phyloP scores from a whole-genome alignment of 1,140 invertebrate species.

The Zeugodacus cucurbitae region DNA sequence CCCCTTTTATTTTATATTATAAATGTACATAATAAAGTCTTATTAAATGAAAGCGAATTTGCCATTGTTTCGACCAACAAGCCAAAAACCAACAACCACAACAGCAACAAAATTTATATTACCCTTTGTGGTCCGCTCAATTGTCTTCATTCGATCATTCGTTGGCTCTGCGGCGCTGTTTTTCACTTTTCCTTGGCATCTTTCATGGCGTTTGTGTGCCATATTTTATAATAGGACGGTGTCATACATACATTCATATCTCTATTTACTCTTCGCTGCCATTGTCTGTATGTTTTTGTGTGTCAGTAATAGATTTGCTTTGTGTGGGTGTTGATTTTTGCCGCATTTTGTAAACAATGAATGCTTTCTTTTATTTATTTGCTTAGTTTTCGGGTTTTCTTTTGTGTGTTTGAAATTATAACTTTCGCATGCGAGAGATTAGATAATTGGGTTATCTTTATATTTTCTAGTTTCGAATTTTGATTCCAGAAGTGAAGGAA shows the following conservation, averaged over 20 bases:
- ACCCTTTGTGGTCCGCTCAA: not conserved
- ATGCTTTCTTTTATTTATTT: not conserved
- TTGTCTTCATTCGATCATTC: not conserved
- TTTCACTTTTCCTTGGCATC: not conserved
- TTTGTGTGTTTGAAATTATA: not conserved
- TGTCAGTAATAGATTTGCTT: not conserved
- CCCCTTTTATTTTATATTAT: not conserved
- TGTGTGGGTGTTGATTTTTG: not conserved
- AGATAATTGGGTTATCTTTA: too few species aligned
- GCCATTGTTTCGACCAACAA: not conserved
- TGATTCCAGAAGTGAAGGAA: too few species aligned
- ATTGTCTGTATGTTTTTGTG: not conserved
- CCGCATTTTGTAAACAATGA: conserved; percentile 5
- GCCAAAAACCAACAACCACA: not conserved
- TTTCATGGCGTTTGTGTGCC: not conserved
- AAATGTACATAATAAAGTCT: not conserved
- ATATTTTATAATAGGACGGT: not conserved
- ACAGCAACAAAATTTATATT: not conserved
- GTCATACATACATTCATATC: not conserved
- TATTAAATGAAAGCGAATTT: not conserved
- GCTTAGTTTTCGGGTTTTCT: not conserved
- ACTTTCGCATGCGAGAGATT: too few species aligned
- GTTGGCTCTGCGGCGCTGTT: not conserved
- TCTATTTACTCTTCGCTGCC: not conserved
- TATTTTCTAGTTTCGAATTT: too few species aligned